Evolutionary conservation across 2,888 invertebrate species (phyloP).

Genomic region (Octodonta nipae): DNA sequence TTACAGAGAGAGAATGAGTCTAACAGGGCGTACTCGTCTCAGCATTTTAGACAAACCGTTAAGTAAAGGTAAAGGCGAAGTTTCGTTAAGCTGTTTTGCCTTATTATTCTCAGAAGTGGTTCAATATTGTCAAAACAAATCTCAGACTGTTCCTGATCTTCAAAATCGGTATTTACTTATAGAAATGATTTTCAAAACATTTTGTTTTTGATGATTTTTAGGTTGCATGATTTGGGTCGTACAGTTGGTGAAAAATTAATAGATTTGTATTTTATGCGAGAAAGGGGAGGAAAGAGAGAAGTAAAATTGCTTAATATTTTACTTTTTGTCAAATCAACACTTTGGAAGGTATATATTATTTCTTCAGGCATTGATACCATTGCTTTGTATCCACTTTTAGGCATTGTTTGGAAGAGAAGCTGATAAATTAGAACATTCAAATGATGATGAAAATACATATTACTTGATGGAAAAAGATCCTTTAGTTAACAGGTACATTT

Average conservation of each 20-base stretch:
- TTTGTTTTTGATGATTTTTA: conserved; percentile 34
- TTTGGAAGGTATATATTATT: conserved; percentile 94
- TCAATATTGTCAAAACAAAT: conserved; percentile 93
- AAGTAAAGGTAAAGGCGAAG: conserved; percentile 84
- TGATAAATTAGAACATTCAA: conserved; percentile 94
- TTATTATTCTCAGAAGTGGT: conserved; percentile 95
- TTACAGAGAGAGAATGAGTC: conserved; percentile 25
- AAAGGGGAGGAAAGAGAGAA: conserved; percentile 87
- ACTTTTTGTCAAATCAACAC: conserved; percentile 84
- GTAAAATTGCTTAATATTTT: conserved; percentile 89
- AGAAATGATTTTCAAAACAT: background rate
- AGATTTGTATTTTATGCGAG: conserved; percentile 86
- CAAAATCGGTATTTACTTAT: conserved; percentile 61
- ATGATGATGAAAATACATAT: conserved; percentile 95
- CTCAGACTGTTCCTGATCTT: conserved; percentile 86
- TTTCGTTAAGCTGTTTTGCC: conserved; percentile 84
- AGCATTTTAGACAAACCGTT: conserved; percentile 82
- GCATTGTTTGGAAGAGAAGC: conserved; percentile 95
- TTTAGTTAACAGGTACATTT: conserved; percentile 87
- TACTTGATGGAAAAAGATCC: conserved; percentile 98
- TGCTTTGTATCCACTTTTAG: no score
- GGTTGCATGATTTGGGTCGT: conserved; percentile 85
- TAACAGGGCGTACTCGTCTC: conserved; percentile 46
- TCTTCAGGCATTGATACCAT: no score
- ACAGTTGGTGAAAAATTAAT: conserved; percentile 89